Conservation (phyloP, 2,113 vertebrate species). For the Cnemophilus loriae region DNA sequence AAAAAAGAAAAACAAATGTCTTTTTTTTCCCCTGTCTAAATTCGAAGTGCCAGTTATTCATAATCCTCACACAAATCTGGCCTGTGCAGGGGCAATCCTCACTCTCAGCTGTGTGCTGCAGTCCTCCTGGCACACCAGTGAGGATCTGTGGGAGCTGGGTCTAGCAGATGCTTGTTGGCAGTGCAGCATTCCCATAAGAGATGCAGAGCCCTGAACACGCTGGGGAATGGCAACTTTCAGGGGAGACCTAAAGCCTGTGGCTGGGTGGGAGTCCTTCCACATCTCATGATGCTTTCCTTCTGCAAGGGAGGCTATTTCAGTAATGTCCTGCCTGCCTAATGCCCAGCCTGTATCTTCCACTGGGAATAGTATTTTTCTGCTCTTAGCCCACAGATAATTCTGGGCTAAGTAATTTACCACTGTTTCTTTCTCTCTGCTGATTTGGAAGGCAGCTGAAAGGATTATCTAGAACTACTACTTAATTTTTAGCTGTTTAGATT, state of each 20-base stretch:
- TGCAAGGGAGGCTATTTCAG: neutral
- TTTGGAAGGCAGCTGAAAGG: neutral
- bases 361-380: neutral
- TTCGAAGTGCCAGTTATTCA: neutral
- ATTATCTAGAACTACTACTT: neutral
- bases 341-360: neutral
- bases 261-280: neutral
- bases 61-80: neutral
- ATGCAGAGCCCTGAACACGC: fast-evolving
- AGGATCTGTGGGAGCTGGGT: neutral
- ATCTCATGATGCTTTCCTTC: neutral
- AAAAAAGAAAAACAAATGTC: neutral
- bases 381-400: neutral
- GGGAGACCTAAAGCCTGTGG: neutral
- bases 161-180: neutral
- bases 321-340: neutral
- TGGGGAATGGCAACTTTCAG: neutral
- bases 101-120: neutral
- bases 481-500: neutral
- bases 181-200: fast-evolving
- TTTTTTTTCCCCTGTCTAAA: neutral
- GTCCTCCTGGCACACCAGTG: neutral
- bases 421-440: neutral
- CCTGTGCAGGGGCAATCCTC: neutral
- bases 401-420: neutral